Percentiles rank a stretch among this genome's conserved stretches.
These are phyloP conservation scores for Empidonax traillii DNA, from an alignment of 2,113 vertebrate genomes.

Conservation along the genomic window DNA sequence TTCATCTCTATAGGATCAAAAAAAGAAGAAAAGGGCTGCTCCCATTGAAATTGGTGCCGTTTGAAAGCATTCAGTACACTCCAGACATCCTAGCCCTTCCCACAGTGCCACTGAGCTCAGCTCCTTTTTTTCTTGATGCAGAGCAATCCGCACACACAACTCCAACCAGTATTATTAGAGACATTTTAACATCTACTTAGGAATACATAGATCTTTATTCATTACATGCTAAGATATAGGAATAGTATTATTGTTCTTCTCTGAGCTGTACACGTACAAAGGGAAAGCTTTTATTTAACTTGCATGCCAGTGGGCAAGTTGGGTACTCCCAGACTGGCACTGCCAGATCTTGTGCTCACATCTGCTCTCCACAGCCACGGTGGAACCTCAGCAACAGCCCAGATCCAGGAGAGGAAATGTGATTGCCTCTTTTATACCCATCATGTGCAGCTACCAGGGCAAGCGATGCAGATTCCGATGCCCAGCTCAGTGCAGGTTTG, in stretches of 20 bases:
- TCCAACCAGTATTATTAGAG: not conserved
- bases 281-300: not conserved
- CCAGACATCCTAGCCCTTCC: not conserved
- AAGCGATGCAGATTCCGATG: not conserved
- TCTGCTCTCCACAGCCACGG: not conserved
- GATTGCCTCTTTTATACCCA: not conserved
- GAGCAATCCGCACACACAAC: not conserved
- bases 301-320: not conserved
- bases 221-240: not conserved
- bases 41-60: not conserved
- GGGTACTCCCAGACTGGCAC: not conserved
- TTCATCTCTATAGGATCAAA: not conserved
- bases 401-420: not conserved
- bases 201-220: not conserved
- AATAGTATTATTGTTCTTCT: not conserved
- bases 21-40: not conserved
- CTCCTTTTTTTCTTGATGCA: not conserved
- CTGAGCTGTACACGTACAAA: not conserved
- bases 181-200: not conserved
- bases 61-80: not conserved
- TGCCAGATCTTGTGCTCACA: not conserved
- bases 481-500: not conserved
- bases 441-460: not conserved
- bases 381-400: not conserved
- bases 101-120: not conserved